A percentile compares a stretch with the other conserved stretches of the same genome.
Evolutionary conservation across 2,797 vertebrate species (phyloP).

Genomic region (Hylomyscus alleni): DNA sequence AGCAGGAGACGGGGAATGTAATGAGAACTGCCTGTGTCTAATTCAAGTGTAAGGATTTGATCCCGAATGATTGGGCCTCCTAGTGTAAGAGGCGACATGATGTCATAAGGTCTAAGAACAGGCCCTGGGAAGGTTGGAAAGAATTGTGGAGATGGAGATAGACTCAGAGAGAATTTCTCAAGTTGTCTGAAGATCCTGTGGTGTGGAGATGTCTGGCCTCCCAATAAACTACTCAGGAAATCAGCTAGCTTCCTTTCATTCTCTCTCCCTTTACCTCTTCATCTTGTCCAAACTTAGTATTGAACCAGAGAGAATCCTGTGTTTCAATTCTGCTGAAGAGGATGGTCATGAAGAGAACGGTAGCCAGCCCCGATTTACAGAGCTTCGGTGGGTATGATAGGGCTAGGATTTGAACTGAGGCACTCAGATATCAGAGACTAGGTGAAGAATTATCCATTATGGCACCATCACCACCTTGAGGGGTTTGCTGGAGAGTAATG

Average conservation of each 20-base stretch:
- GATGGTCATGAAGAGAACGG: not conserved
- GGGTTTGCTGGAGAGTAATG: not conserved
- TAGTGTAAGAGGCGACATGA: not conserved
- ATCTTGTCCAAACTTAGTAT: constrained; percentile 2
- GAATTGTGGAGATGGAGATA: not conserved
- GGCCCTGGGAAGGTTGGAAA: not conserved
- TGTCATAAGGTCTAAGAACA: not conserved
- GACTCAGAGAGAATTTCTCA: not conserved
- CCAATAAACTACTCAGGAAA: not conserved
- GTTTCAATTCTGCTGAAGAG: constrained; percentile 2
- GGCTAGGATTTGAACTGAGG: not conserved
- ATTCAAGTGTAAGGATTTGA: not conserved
- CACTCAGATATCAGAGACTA: not conserved
- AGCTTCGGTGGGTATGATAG: not conserved
- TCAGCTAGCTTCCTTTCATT: not conserved
- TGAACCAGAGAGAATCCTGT: not conserved
- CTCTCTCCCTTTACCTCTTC: not conserved
- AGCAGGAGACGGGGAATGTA: not conserved
- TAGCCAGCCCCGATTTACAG: not conserved
- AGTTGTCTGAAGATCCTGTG: not conserved
- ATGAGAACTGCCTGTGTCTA: not conserved
- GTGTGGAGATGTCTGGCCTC: not conserved
- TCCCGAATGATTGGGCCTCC: not conserved
- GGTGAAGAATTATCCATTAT: not conserved
- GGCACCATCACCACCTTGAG: not conserved